Base-by-base conservation (phyloP, 2,113 vertebrate species). In the Brachirus orientalis region DNA sequence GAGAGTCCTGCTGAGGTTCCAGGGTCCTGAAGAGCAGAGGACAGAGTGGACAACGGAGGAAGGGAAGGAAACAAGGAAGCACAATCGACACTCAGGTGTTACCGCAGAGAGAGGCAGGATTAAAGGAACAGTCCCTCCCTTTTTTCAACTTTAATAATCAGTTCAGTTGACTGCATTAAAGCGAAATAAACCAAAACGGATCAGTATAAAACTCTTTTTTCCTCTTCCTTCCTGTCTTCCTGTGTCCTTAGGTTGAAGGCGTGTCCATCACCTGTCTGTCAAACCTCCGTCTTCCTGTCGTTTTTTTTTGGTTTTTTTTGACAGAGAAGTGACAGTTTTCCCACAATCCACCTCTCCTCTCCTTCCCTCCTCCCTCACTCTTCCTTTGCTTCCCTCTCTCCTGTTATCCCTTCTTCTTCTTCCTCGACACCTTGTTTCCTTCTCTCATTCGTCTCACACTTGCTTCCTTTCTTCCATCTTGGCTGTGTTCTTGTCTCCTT, bases 281-380 rank as follows among this genome's bases (percentile, higher is more conserved):
- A 51, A 2, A 61, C 11, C 2, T 35, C 13, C 20, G 6, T 45
- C 35, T 41, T 50, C 18, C 45, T 51, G 10, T 51, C 20, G 5
- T 20, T 19, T 7, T 56, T 18, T 2, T 1, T 12, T 0, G 8
- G 10, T 13, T 10, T 19, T 2, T 10, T 9, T 17, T 51, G 10
- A 54, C 60, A 60, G 43, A 46, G 48, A 60, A 28, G 46, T 60
- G 77, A 22, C 17, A 46, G 16, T 51, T 75, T n/a, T 71, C 40
- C 60, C 71, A 62, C 56, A 35, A 16, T 22, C 1, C 52, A 0
- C 35, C 28, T 43, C 56, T 54, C 10, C 20, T 22, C 35, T 14
- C 2, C 28, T 14, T 57, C 55, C 19, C 18, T 43, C 38, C 38
- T 9, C 20, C 10, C 22, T 22, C 19, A 6, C 17, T 19, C 13